Evolutionary conservation across 2,888 invertebrate species (phyloP), one percentile per base, ranked within the genome.

Genomic region (Ornithoptera alexandrae): DNA sequence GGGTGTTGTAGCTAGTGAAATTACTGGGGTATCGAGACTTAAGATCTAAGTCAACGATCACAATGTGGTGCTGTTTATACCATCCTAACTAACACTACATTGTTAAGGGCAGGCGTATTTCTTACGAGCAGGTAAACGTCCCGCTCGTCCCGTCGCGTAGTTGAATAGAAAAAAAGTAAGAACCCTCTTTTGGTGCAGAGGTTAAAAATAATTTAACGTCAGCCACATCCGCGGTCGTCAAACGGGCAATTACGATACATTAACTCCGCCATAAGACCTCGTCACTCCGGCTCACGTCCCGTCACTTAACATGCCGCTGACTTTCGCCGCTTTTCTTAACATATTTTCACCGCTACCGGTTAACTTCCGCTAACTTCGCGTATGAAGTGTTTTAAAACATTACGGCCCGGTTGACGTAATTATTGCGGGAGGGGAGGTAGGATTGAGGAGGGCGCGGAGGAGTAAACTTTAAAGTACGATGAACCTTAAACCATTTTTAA

Each of bases 341-440:
- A 80, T 80, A 79, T 81, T 84, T 84, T 81, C 83, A 80, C 72
- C 76, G 75, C 77, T 79, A 75, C 80, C 81, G 76, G 57, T 76
- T 82, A 86, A 83, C 81, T 84, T 82, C 67, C 78, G 77, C 77
- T 81, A 85, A 84, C 84, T 82, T 81, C 76, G 70, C 84, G 79
- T 84, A 87, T 85, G 87, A 83, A 85, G 82, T 86, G 86, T 88
- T 88, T 87, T 87, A 85, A 87, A 87, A 88, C 81, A 85, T 88
- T 87, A 85, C 80, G 75, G 75, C 71, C 67, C 72, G 79, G 77
- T 64, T 88, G 86, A 88, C 85, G 80, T 80, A 88, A 88, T 88
- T 88, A 88, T 5, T 74, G 62, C 68, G 65, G 72, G 74, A 73
- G 73, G 73, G 72, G 73, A 72, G 39, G n/a, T n/a, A n/a, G n/a